phyloP scores from a whole-genome alignment of 1,140 invertebrate species.

The Callitettix versicolor region DNA sequence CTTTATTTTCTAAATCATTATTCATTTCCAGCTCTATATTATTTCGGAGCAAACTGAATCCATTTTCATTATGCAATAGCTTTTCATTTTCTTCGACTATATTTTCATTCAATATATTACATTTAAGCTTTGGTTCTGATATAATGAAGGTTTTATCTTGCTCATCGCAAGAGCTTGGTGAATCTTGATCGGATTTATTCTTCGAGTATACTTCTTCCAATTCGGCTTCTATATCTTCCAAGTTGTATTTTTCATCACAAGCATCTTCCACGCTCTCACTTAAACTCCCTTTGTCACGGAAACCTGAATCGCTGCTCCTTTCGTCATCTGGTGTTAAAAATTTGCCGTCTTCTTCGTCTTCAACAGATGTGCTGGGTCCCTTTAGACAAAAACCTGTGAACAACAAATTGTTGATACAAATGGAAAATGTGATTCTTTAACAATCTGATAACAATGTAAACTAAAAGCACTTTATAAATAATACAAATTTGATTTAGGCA shows the following conservation, averaged over 20 bases:
- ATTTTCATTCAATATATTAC: too few relatives aligned
- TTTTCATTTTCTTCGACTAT: too few relatives aligned
- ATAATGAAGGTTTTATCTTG: too few relatives aligned
- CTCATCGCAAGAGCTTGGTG: too few relatives aligned
- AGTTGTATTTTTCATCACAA: slow-evolving; percentile 39
- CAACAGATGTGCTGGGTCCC: slow-evolving; percentile 20
- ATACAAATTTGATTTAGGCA: too few relatives aligned
- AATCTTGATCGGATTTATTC: neutral
- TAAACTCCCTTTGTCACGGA: slow-evolving; percentile 37
- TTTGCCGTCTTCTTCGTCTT: slow-evolving; percentile 37
- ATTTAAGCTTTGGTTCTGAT: too few relatives aligned
- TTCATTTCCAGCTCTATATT: neutral
- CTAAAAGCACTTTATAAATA: too few relatives aligned
- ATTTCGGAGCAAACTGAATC: neutral
- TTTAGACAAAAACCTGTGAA: slow-evolving; percentile 11
- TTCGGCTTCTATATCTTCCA: slow-evolving; percentile 31
- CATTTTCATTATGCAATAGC: neutral
- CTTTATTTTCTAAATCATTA: too few relatives aligned
- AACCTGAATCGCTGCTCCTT: slow-evolving; percentile 42
- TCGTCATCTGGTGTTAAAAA: slow-evolving; percentile 42
- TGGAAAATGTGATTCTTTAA: too few relatives aligned
- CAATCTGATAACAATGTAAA: too few relatives aligned
- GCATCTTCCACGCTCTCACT: slow-evolving; percentile 33
- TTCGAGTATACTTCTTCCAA: slow-evolving; percentile 23
- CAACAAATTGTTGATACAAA: neutral